Evolutionary conservation across 2,888 invertebrate genomes (phyloP), one percentile per base, ranked within the genome.

Genomic region (Helicoverpa assulta): DNA sequence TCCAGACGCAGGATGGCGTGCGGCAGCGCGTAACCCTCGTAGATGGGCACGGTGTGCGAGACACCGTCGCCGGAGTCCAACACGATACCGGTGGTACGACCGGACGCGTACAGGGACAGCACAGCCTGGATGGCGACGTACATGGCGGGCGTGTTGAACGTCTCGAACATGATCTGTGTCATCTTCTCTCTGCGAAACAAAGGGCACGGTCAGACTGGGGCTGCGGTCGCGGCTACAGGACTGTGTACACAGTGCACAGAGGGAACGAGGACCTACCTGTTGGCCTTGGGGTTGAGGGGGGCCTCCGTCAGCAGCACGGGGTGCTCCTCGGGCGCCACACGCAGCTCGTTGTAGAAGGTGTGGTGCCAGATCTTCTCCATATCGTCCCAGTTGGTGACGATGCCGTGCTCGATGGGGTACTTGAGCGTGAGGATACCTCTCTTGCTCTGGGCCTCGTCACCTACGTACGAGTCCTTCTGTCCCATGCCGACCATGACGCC

Each of bases 321-420:
- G 96, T 98, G 98, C 92, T 98, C 98, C 93, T 98, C 99, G 76
- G 99, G 99, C 67, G 99, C 99, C 65, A 99, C 99, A 95, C 99
- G 97, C 91, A 99, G 97, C 95, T 99, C 99, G 93, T 99, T 99
- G 98, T 99, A 99, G 97, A 99, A 99, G 90, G 99, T 99, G 96
- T 99, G 99, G 95, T 99, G 99, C 99, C 99, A 99, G 96, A 99
- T 99, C 96, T 99, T 99, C 96, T 99, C 99, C 99, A 99, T 99
- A 90, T 99, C 99, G 90, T 99, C 99, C 99, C 99, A 99, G 97
- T 99, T 99, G 95, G 99, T 99, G 91, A 99, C 98, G 96, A 99
- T 99, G 89, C 99, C 99, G 96, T 99, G 99, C 94, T 99, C 99
- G 94, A 99, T 99, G 90, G 99, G 99, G 96, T 99, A 99, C 94